Evolutionary conservation across 2,888 invertebrate species (phyloP).

Genomic region (Prenolepis imparis): DNA sequence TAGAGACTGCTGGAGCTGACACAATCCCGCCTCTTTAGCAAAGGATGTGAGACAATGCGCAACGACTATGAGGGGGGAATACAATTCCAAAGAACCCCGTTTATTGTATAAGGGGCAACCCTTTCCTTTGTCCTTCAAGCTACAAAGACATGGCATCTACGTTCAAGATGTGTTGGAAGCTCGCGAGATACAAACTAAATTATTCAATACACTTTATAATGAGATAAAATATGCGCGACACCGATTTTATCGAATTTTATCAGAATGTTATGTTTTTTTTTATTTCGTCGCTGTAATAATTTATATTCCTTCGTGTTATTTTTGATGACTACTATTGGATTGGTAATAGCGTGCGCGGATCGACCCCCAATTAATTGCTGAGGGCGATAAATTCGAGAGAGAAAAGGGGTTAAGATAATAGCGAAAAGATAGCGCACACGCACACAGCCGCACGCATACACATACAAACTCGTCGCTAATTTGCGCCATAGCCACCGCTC

Average conservation of each 20-base stretch:
- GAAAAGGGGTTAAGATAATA: constrained; percentile 77
- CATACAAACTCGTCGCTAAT: constrained; percentile 71
- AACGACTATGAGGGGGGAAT: constrained; percentile 74
- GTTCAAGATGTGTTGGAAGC: constrained; percentile 24
- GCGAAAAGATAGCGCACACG: constrained; percentile 72
- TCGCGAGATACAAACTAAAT: constrained; percentile 22
- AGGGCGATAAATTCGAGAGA: constrained; percentile 75
- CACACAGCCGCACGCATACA: background rate
- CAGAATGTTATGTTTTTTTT: background rate
- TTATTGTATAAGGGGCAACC: constrained; percentile 64
- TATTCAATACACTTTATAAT: background rate
- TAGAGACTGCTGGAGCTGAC: constrained; percentile 74
- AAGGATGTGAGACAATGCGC: constrained; percentile 73
- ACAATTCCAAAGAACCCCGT: constrained; percentile 75
- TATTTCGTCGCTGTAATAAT: constrained; percentile 23
- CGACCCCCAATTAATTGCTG: constrained; percentile 75
- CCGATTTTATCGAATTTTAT: constrained; percentile 21
- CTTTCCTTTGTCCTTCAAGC: constrained; percentile 41
- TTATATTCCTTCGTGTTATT: constrained; percentile 24
- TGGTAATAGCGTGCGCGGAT: constrained; percentile 59
- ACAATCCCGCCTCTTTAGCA: constrained; percentile 73
- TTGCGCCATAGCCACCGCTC: constrained; percentile 64
- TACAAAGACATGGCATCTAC: constrained; percentile 25
- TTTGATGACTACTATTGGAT: constrained; percentile 33
- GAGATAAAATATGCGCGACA: background rate